phyloP scores from a whole-genome alignment of 2,888 invertebrate species.

The Meiosimyza decipiens region DNA sequence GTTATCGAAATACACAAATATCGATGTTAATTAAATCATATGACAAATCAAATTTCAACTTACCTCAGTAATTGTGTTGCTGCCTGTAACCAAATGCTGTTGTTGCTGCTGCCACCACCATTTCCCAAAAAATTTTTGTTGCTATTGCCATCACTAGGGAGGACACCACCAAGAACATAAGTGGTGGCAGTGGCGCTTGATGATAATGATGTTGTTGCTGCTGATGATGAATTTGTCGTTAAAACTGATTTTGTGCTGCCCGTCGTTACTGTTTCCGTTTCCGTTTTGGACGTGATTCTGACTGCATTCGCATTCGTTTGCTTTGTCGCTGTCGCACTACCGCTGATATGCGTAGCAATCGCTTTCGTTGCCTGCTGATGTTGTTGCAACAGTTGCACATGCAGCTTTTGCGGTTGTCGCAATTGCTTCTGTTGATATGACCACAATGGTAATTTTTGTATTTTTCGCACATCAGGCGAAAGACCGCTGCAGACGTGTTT shows the following conservation, averaged over 20 bases:
- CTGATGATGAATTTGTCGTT: constrained; percentile 30
- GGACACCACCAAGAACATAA: constrained; percentile 32
- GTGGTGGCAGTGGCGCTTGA: constrained; percentile 20
- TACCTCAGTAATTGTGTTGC: constrained; percentile 45
- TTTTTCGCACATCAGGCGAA: constrained; percentile 49
- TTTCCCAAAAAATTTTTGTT: constrained; percentile 33
- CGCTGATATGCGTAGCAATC: constrained; percentile 45
- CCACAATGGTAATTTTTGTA: constrained; percentile 49
- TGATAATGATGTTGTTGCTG: constrained; percentile 39
- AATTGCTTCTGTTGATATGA: constrained; percentile 50
- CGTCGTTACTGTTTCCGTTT: constrained; percentile 37
- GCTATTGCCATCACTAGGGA: constrained; percentile 33
- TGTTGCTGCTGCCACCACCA: constrained; percentile 35
- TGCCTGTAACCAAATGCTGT: constrained; percentile 45
- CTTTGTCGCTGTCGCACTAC: constrained; percentile 28
- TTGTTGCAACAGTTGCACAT: constrained; percentile 50
- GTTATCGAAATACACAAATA: too few species aligned
- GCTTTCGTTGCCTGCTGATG: constrained; percentile 47
- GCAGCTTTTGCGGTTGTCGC: constrained; percentile 51
- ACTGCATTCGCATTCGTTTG: constrained; percentile 47
- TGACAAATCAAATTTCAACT: constrained; percentile 29
- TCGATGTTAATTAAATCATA: too few species aligned
- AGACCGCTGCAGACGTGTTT: constrained; percentile 37
- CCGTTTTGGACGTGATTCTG: constrained; percentile 35
- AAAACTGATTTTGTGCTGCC: constrained; percentile 6